Evolutionary conservation across 2,888 invertebrate species (phyloP).

Genomic region (Mesopsocus fuscifrons): DNA sequence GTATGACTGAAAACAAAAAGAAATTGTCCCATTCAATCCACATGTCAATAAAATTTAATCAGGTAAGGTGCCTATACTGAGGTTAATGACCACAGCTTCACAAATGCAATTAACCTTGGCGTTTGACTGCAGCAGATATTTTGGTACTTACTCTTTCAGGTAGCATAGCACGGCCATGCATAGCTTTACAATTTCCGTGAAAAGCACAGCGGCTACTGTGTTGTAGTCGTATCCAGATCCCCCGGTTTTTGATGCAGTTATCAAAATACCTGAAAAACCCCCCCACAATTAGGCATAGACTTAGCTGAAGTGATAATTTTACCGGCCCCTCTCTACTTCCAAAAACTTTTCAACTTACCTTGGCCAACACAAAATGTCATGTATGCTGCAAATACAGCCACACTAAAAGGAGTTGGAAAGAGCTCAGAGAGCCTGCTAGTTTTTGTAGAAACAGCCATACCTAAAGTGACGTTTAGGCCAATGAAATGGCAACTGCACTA

Average conservation of each 20-base stretch:
- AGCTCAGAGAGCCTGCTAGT: conserved; percentile 31
- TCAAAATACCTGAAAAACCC: conserved; percentile 61
- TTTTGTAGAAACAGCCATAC: too few species aligned
- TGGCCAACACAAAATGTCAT: conserved; percentile 81
- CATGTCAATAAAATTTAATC: too few species aligned
- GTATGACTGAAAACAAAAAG: conserved; percentile 19
- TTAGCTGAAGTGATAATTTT: too few species aligned
- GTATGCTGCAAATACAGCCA: conserved; percentile 63
- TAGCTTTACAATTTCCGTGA: conserved; percentile 75
- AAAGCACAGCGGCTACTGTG: conserved; percentile 67
- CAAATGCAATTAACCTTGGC: too few species aligned
- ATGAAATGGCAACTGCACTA: too few species aligned
- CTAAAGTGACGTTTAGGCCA: too few species aligned
- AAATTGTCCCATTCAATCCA: conserved; percentile 7
- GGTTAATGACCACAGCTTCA: too few species aligned
- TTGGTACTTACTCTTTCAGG: conserved; percentile 47
- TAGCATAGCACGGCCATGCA: conserved; percentile 50
- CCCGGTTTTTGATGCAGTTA: conserved; percentile 71
- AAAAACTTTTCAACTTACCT: conserved; percentile 43
- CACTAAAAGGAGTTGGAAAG: conserved; percentile 67
- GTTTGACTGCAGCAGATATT: too few species aligned
- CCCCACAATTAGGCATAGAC: too few species aligned
- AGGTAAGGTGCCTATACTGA: too few species aligned
- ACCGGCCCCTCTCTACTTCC: too few species aligned
- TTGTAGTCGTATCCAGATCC: conserved; percentile 72